Conservation (phyloP, 2,113 vertebrate species). For the Sula dactylatra region DNA sequence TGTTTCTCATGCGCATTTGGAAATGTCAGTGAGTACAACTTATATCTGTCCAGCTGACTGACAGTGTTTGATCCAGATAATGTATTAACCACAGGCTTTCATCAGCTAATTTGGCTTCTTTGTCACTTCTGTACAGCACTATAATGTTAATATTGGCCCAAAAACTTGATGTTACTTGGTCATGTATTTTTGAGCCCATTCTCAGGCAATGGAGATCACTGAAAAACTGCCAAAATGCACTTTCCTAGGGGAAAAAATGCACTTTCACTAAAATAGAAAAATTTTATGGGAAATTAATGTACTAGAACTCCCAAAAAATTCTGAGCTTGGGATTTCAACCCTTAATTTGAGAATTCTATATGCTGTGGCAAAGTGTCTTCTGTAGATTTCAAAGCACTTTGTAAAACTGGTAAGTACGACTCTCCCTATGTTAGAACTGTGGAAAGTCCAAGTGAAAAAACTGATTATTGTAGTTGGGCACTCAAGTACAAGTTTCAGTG, state of each 20-base stretch:
- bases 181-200: not conserved
- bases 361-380: rapidly evolving
- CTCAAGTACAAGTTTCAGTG: not conserved
- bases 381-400: not conserved
- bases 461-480: not conserved
- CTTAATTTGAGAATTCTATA: not conserved
- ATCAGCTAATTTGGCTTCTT: not conserved
- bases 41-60: not conserved
- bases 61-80: not conserved
- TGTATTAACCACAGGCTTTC: not conserved
- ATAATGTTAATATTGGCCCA: not conserved
- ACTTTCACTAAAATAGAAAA: not conserved
- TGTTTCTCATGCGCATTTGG: not conserved
- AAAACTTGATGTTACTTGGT: not conserved
- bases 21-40: not conserved
- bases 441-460: not conserved
- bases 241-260: rapidly evolving
- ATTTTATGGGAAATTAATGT: not conserved
- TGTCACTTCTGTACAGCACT: not conserved
- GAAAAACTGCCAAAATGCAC: not conserved
- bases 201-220: not conserved
- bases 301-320: not conserved
- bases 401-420: not conserved
- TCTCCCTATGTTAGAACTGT: rapidly evolving
- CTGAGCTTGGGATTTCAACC: not conserved